These are phyloP conservation scores for Apamea crenata DNA, from an alignment of 2,888 invertebrate species.

Conservation along the genomic window DNA sequence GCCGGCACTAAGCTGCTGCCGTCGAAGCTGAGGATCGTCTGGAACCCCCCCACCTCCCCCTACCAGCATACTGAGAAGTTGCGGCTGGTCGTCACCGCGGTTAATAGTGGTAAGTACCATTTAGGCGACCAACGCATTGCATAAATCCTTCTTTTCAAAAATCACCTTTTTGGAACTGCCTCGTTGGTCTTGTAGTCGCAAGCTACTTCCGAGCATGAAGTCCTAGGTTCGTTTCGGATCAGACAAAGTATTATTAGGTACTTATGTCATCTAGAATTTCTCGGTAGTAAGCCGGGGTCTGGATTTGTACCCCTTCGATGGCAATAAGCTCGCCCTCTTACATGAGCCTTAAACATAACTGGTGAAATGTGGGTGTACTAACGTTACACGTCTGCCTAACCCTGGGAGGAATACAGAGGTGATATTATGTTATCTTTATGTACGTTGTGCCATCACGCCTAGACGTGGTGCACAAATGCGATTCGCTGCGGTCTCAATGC, in stretches of 20 bases:
- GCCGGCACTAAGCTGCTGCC: conserved; percentile 88
- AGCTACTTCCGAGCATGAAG: background rate
- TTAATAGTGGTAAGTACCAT: conserved; percentile 84
- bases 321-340: too few relatives aligned
- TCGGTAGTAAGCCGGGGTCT: too few relatives aligned
- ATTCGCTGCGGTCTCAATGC: background rate
- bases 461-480: background rate
- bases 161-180: background rate
- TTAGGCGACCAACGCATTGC: background rate
- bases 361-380: too few relatives aligned
- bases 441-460: background rate
- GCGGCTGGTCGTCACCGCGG: conserved; percentile 86
- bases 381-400: background rate
- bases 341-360: too few relatives aligned
- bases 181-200: background rate
- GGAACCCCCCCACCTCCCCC: conserved; percentile 87
- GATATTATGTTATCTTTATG: too few relatives aligned
- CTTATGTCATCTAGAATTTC: too few relatives aligned
- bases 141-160: background rate
- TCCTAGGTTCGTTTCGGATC: background rate
- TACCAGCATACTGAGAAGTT: conserved; percentile 87
- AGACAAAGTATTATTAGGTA: too few relatives aligned
- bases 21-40: conserved; percentile 89
- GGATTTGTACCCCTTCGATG: too few relatives aligned
- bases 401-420: background rate